Base-by-base conservation (phyloP, 2,888 invertebrate species). In the Nycteola revayana region DNA sequence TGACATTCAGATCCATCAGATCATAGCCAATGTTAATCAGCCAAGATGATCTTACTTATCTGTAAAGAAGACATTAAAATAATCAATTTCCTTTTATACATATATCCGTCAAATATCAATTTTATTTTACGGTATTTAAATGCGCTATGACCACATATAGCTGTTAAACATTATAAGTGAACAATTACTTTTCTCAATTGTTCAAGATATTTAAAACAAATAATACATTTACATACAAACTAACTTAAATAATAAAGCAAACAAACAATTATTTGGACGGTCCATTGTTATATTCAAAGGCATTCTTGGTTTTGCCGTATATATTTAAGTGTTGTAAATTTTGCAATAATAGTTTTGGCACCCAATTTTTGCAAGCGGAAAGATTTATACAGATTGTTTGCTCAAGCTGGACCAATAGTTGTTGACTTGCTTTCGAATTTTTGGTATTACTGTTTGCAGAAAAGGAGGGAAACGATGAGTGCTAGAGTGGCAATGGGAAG, bases 371-470 rank as follows among this genome's bases (percentile, higher is more conserved):
- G 25, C 26, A 24, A 33, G 17, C 17, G 40, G 36, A 27, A 54
- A 42, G 45, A 50, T 27, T 24, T 43, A 39, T 25, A 45, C 26
- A 31, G 25, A 33, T 28, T 26, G 36, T 25, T 23, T 25, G 29
- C 35, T 34, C 36, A 51, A 51, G 40, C 43, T 38, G 41, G 27
- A 46, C 48, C 45, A 30, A 44, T 31, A 44, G 28, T 42, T 49
- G 49, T 57, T 59, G 28, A 52, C 42, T 46, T 55, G 52, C 56
- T 59, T 54, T 54, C 42, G 33, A 36, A 24, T 30, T n/a, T 32
- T 28, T 25, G 27, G 18, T 50, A 62, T 81, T 83, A 84, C 57
- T 85, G 82, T 43, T 84, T 82, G 60, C 66, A 75, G 49, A 71
- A 60, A 7, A 85, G 43, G 55, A 79, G 84, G 2, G 83, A 68